phyloP scores from a whole-genome alignment of 2,888 invertebrate species.

The Ctena decussata region DNA sequence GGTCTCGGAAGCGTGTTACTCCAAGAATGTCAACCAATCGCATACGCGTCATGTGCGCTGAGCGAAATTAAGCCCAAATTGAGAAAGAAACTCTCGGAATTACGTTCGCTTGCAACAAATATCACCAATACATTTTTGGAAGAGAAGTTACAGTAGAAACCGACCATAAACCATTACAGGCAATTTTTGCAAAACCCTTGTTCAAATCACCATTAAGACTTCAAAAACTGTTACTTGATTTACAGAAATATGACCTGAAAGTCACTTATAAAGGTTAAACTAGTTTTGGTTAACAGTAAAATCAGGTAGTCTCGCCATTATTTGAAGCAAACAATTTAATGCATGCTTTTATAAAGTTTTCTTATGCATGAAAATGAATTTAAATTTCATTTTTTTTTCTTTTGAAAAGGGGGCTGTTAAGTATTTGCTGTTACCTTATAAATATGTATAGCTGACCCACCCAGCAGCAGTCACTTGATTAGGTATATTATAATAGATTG shows the following conservation, averaged over 20 bases:
- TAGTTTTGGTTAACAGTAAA: too few species aligned
- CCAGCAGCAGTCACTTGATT: too few species aligned
- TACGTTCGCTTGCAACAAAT: conserved; percentile 41
- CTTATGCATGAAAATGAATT: too few species aligned
- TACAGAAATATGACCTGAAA: conserved; percentile 45
- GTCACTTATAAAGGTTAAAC: conserved; percentile 53
- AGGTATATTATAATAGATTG: too few species aligned
- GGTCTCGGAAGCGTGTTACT: conserved; percentile 43
- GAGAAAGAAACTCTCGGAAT: conserved; percentile 65
- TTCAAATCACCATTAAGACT: conserved; percentile 25
- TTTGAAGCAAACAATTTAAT: too few species aligned
- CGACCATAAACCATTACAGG: conserved; percentile 60
- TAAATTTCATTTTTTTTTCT: too few species aligned
- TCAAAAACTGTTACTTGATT: conserved; percentile 32
- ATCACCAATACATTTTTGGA: conserved; percentile 54
- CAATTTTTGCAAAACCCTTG: conserved; percentile 47
- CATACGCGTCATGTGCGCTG: conserved; percentile 55
- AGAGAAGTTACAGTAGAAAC: conserved; percentile 34
- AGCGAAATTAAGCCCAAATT: conserved; percentile 61
- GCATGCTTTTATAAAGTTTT: too few species aligned
- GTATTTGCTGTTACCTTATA: too few species aligned
- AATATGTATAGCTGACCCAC: too few species aligned
- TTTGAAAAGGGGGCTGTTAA: too few species aligned
- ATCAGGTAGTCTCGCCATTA: too few species aligned
- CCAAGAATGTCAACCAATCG: conserved; percentile 45